These are phyloP conservation scores for Ictalurus furcatus DNA, from an alignment of 2,113 vertebrate species.

Conservation along the genomic window DNA sequence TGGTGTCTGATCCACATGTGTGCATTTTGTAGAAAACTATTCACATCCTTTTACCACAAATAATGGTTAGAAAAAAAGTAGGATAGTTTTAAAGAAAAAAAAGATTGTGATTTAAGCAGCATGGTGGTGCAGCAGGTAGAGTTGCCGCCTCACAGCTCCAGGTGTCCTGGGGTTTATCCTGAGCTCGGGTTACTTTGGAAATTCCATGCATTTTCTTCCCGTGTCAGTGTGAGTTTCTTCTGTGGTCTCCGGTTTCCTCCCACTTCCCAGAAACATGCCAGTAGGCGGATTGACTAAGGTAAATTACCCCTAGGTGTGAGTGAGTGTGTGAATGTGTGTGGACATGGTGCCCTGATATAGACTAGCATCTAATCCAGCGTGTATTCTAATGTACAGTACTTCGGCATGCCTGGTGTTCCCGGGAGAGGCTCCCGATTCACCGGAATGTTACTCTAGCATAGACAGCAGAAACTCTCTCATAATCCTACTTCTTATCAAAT, in stretches of 20 bases:
- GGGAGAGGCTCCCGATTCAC: not conserved
- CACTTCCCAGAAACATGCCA: not conserved
- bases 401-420: not conserved
- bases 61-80: not conserved
- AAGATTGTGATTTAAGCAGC: not conserved
- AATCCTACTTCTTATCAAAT: not conserved
- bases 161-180: not conserved
- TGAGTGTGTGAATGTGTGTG: not conserved
- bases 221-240: not conserved
- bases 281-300: not conserved
- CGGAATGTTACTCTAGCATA: not conserved
- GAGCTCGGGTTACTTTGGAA: not conserved
- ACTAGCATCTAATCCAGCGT: not conserved
- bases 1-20: not conserved
- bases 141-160: not conserved
- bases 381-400: not conserved
- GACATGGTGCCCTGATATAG: not conserved
- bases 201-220: not conserved
- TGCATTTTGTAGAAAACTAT: not conserved
- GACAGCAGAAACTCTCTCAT: not conserved
- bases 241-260: not conserved
- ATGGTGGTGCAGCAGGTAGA: not conserved
- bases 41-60: constrained; percentile 19
- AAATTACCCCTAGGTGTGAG: not conserved
- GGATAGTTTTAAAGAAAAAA: not conserved